Evolutionary conservation across 1,140 invertebrate genomes (phyloP), one percentile per base, ranked within the genome.

Genomic region (Ips typographus): DNA sequence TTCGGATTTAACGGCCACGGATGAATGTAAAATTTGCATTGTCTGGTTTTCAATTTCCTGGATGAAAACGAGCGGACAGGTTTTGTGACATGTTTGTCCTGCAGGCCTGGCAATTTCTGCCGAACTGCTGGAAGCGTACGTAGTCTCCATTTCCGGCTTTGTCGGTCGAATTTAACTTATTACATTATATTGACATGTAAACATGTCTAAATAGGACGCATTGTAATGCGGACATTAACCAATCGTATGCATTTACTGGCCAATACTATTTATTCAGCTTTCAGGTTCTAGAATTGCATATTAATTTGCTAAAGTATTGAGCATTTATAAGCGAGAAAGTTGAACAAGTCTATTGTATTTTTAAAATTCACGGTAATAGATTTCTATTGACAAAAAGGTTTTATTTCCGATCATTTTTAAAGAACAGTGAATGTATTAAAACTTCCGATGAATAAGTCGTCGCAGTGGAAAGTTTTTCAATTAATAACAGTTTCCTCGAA

Each of bases 31-130:
- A 73, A 73, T 73, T 73, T 73, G 72, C 72, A 73, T 73, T 73
- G 72, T 71, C 64, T 71, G 72, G 72, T 73, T 73, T 73, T 70
- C 72, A 73, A 73, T 73, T 73, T 73, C 72, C 72, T 71, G 68
- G 65, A 71, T 71, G 70, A 71, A 73, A 71, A 73, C 65, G 64
- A 65, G 68, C 65, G 68, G 56, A 73, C 65, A 49, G 49, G 67
- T 69, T 68, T 59, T 68, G 65, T 64, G 59, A 64, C 67, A 64
- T 62, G 67, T 62, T 69, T 63, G 61, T 56, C 67, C 59, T 69
- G 67, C 61, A 44, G 43, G 43, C 22, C 22, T 22, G 22, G 22
- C 22, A 22, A 22, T 22, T 22, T 22, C 22, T 22, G 22, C 22
- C 22, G 22, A 22, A 22, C 66, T 38, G 43, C 56, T 66, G 64